Base-by-base conservation (phyloP, 2,888 invertebrate genomes). In the Apotomis turbidana region DNA sequence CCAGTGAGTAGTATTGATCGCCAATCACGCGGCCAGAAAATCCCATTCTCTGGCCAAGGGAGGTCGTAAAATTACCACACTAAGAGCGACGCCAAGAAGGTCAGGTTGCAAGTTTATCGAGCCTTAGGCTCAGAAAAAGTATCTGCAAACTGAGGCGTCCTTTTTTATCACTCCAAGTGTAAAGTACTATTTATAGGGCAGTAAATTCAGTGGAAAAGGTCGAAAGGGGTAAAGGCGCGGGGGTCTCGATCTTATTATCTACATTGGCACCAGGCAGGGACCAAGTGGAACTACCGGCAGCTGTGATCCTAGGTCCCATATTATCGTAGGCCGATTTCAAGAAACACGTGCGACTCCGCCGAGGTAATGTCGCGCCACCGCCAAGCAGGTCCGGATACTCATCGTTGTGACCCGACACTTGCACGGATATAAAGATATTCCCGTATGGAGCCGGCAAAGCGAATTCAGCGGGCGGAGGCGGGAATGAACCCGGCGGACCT, bases 261-360 rank as follows among this genome's bases (percentile, higher is more conserved):
- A 76, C 82, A 78, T 91, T 90, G 76, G 89, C 86, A 75, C 89
- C 97, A 75, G 97, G 97, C 77, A 98, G 94, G 44, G 97, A 97
- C 85, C 97, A 95, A 41, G 97, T 97, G 8, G 97, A 97, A 85
- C 97, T 97, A 62, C 98, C 98, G 75, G 97, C 97, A 51, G 97
- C 97, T 9, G 97, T 98, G 67, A 97, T 97, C 76, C 97, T 94
- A 68, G 97, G 97, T 6, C 97, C 97, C 96, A 97, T 97, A 90
- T 97, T 97, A 90, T 98, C 98, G 87, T 98, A 97, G 75, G 96
- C 96, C 68, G 96, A 95, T 84, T 94, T 94, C 67, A 94, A 85
- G 83, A 90, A 94, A 82, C 91, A 93, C 15, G 90, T 92, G 69
- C 87, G 88, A 83, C 91, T 92, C 70, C 95, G 86, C 68, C 94